Percentiles rank a stretch among this genome's conserved stretches.
These are phyloP conservation scores for Sebastes steindachneri DNA, from an alignment of 2,797 vertebrate species.

Conservation along the genomic window DNA sequence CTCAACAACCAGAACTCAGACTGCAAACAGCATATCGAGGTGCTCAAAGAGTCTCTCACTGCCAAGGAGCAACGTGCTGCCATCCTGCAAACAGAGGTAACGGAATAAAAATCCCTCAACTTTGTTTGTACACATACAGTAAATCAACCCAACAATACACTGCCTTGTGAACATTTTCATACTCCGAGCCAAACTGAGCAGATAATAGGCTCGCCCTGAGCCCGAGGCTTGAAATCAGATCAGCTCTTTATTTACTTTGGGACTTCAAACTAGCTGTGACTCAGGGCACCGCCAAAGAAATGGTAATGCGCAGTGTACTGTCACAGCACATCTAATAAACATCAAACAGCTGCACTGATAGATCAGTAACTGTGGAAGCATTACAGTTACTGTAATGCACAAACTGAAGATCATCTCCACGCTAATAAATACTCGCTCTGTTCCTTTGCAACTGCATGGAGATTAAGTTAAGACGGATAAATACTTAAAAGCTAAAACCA, in stretches of 20 bases:
- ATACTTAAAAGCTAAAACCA: background rate
- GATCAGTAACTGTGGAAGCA: background rate
- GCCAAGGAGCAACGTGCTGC: slow-evolving; percentile 99
- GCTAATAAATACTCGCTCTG: background rate
- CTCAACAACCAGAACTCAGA: slow-evolving; percentile 99
- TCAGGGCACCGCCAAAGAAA: slow-evolving; percentile 1
- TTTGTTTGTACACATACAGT: slow-evolving; percentile 11
- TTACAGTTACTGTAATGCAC: background rate
- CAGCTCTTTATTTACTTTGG: slow-evolving; percentile 32
- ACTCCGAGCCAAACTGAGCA: slow-evolving; percentile 17
- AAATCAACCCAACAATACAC: slow-evolving; percentile 30
- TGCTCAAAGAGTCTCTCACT: slow-evolving; percentile 99
- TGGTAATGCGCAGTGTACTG: background rate
- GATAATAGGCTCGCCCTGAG: slow-evolving; percentile 9
- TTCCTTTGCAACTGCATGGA: background rate
- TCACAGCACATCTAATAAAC: slow-evolving; percentile 11
- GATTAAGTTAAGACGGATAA: background rate
- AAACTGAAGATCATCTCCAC: background rate
- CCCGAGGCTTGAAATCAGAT: slow-evolving; percentile 32
- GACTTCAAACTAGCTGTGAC: slow-evolving; percentile 29
- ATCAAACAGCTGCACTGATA: slow-evolving; percentile 1
- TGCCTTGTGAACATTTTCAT: slow-evolving; percentile 3
- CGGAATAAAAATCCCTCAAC: background rate
- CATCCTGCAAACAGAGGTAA: slow-evolving; percentile 99
- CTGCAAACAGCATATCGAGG: slow-evolving; percentile 99